These are phyloP conservation scores for Mystacornis crossleyi DNA, from an alignment of 2,113 vertebrate species.

Conservation along the genomic window DNA sequence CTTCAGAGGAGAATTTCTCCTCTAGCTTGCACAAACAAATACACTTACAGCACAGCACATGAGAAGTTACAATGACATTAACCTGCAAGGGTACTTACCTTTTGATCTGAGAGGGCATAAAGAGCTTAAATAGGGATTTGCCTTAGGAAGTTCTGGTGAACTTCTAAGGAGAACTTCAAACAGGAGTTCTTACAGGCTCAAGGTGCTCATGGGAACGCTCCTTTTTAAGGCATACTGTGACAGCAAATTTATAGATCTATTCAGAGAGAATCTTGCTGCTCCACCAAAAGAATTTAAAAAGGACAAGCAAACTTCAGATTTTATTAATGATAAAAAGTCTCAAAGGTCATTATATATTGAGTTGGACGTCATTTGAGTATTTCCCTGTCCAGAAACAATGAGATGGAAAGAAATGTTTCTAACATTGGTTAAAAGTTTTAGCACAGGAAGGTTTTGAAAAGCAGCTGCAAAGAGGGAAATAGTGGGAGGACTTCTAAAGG, in stretches of 20 bases:
- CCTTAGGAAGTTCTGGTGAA: not conserved
- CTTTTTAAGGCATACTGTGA: not conserved
- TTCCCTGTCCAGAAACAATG: not conserved
- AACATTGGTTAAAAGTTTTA: conserved; percentile 25
- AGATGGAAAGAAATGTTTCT: not conserved
- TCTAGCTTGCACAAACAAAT: not conserved
- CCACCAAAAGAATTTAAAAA: not conserved
- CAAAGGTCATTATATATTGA: not conserved
- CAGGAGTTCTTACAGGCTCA: not conserved
- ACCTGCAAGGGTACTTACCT: not conserved
- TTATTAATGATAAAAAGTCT: not conserved
- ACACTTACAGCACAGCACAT: not conserved
- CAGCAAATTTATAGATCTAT: not conserved
- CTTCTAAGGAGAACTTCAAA: not conserved
- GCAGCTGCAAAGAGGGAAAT: not conserved
- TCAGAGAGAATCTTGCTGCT: not conserved
- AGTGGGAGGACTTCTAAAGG: not conserved
- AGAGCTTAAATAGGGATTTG: not conserved
- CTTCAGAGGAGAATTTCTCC: not conserved
- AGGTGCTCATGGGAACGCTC: not conserved
- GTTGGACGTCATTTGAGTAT: not conserved
- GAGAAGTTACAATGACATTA: not conserved
- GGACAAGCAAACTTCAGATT: not conserved
- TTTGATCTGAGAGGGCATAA: not conserved
- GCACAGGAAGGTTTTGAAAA: not conserved